Evolutionary conservation across 2,113 vertebrate species (phyloP).

Genomic region (Thymallus thymallus): DNA sequence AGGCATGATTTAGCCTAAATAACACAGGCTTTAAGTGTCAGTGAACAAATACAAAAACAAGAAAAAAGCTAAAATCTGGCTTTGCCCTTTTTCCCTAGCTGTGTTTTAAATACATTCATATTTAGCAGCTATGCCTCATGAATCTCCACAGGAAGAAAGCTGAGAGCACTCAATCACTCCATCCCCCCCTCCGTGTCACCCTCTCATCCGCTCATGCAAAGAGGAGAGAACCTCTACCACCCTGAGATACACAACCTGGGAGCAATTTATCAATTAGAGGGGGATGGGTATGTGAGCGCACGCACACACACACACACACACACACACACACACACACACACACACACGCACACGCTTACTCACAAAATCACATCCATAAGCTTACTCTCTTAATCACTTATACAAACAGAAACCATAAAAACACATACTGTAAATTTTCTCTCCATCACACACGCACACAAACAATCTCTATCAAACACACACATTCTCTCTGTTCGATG

Average conservation of each 20-base stretch:
- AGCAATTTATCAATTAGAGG: not conserved
- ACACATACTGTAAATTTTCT: not conserved
- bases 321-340: no score
- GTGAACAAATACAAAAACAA: not conserved
- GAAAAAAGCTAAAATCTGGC: not conserved
- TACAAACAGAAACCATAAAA: not conserved
- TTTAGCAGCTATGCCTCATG: not conserved
- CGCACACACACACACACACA: no score
- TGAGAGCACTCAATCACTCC: not conserved
- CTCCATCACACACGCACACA: not conserved
- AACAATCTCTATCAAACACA: not conserved
- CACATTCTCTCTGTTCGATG: not conserved
- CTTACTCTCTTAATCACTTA: not conserved
- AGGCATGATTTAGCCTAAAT: no score
- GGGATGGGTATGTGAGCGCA: not conserved
- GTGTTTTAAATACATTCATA: constrained; percentile 4
- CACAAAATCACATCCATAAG: not conserved
- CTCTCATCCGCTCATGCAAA: not conserved
- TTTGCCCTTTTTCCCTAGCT: not conserved
- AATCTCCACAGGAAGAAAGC: not conserved
- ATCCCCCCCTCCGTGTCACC: not conserved
- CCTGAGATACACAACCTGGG: not conserved
- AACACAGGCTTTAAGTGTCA: no score
- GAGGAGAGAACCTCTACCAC: constrained; percentile 1
- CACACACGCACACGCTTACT: not conserved